Base-by-base conservation (phyloP, 2,797 vertebrate genomes). In the Gephyroberyx darwinii region DNA sequence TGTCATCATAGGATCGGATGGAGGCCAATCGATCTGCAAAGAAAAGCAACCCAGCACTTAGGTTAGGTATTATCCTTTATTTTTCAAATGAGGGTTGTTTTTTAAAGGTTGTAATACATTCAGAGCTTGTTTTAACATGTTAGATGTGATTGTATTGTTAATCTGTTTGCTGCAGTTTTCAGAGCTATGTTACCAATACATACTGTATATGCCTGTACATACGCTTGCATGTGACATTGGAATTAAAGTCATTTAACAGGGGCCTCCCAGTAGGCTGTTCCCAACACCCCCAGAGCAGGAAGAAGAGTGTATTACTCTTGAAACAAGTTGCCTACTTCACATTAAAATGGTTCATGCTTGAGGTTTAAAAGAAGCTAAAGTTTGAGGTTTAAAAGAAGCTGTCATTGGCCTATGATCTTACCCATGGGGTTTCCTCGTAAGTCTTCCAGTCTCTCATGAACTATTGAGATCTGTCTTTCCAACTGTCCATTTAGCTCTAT, bases 401-500 rank as follows among this genome's bases (percentile, higher is more conserved):
- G 19, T 1, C 48, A 22, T 3, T 0, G n/a, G 52, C 10, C 41
- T 9, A 26, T 51, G 17, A 74, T 39, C 74, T 83, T 86, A 97
- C 96, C 96, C 84, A 93, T 80, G 52, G 96, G 95, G 81, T 94
- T 96, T 61, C 93, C 92, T 56, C n/a, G 61, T 12, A 95, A 80
- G 76, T 90, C 87, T 58, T 95, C 92, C 81, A 95, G 89, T 78
- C 94, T 95, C 74, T 93, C 91, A 61, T 71, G 88, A 57, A 96
- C 90, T 51, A 91, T 82, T 48, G 82, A 67, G 75, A 95, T 95
- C 84, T 98, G 96, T 26, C 94, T 93, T 78, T 95, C 86, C 76
- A 97, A 67, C 71, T 96, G 95, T 71, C 90, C 90, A 26, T 97
- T 98, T 50, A 98, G 48, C 86, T 97, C 96, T 35, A 89, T 60